Evolutionary conservation across 2,888 invertebrate species (phyloP).

Genomic region (Noctua comes): DNA sequence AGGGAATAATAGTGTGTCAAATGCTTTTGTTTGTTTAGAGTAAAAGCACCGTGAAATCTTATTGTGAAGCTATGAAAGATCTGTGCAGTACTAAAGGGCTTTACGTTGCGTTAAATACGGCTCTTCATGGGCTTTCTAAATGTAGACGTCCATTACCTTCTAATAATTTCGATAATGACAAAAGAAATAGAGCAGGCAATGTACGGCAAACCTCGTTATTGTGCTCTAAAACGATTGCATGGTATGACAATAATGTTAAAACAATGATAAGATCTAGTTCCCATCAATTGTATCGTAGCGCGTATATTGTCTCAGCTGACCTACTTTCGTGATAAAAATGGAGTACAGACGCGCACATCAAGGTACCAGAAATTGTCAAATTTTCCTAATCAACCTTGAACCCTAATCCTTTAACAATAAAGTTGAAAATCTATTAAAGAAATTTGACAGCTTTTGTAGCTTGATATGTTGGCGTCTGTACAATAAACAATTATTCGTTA

Average conservation of each 20-base stretch:
- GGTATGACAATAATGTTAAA: background rate
- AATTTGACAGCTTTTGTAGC: too few species aligned
- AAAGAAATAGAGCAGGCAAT: background rate
- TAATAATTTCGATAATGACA: background rate
- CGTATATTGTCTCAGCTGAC: constrained; percentile 24
- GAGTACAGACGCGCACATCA: background rate
- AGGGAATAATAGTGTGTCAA: background rate
- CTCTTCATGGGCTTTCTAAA: background rate
- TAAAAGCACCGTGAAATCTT: background rate
- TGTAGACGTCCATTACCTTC: background rate
- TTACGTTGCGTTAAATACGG: background rate
- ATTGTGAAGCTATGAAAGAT: constrained; percentile 1
- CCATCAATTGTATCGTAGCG: constrained; percentile 21
- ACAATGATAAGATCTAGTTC: constrained; percentile 24
- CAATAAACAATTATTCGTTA: background rate
- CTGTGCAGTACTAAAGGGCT: background rate
- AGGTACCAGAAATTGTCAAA: too few species aligned
- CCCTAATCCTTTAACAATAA: too few species aligned
- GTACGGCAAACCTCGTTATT: background rate
- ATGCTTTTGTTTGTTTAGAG: background rate
- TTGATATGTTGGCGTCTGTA: background rate
- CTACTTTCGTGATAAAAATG: constrained; percentile 16
- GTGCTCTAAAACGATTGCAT: constrained; percentile 2
- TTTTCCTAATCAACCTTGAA: too few species aligned
- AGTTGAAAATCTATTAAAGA: too few species aligned